These are phyloP conservation scores for Limenitis camilla DNA, from an alignment of 2,888 invertebrate genomes.

Conservation along the genomic window DNA sequence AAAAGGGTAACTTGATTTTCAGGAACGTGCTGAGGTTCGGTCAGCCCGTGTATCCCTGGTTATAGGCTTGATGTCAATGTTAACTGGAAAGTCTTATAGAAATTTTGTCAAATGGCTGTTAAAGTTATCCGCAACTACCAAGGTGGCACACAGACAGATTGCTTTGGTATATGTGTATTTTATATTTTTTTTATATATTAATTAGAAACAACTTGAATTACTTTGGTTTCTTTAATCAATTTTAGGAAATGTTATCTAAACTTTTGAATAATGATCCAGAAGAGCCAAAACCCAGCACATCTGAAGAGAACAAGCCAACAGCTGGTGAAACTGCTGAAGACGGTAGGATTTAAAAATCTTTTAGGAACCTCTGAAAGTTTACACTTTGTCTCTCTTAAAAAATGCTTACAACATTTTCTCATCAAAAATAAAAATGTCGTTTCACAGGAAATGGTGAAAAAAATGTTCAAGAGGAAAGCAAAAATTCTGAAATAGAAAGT, in stretches of 20 bases:
- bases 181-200: constrained; percentile 1
- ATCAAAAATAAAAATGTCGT: too few species aligned
- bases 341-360: constrained; percentile 1
- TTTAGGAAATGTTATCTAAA: constrained; percentile 50
- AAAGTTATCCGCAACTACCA: constrained; percentile 47
- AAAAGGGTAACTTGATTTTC: too few species aligned
- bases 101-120: constrained; percentile 55
- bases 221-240: too few species aligned
- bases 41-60: constrained; percentile 50
- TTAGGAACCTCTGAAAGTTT: too few species aligned
- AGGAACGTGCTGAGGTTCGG: constrained; percentile 56
- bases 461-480: not conserved
- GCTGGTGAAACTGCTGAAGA: constrained; percentile 9
- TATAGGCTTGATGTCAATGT: constrained; percentile 54
- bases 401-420: too few species aligned
- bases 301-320: constrained; percentile 2
- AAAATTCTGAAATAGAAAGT: not conserved
- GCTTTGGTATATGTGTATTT: constrained; percentile 46
- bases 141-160: constrained; percentile 52
- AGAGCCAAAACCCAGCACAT: constrained; percentile 21
- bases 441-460: not conserved
- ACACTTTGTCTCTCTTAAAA: too few species aligned
- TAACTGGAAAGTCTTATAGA: constrained; percentile 48
- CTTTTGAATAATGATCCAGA: constrained; percentile 52
- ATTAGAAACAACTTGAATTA: too few species aligned